These are phyloP conservation scores for Linnaemya vulpina DNA, from an alignment of 2,888 invertebrate species.

Conservation along the genomic window DNA sequence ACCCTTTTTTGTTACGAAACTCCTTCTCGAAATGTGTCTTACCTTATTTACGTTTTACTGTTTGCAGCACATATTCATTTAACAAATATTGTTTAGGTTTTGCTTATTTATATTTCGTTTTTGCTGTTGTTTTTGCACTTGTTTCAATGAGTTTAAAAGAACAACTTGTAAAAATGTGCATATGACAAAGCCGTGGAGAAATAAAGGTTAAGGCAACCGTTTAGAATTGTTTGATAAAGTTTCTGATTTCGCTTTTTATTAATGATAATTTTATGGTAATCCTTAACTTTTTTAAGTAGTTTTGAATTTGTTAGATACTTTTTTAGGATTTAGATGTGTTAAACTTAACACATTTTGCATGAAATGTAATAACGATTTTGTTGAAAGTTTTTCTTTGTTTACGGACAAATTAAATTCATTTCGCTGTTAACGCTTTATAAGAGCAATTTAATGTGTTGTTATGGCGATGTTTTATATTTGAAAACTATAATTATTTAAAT, in stretches of 20 bases:
- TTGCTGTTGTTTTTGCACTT: neutral
- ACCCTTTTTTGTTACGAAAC: neutral
- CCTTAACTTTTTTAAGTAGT: neutral
- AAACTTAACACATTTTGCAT: slow-evolving; percentile 22
- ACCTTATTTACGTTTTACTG: neutral
- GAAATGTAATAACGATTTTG: neutral
- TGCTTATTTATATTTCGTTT: neutral
- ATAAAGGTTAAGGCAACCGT: slow-evolving; percentile 45
- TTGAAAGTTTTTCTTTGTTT: neutral
- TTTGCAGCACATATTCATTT: neutral
- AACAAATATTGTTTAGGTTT: slow-evolving; percentile 26
- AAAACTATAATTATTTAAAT: too few relatives aligned
- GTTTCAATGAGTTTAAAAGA: slow-evolving; percentile 42
- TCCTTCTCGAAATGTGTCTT: neutral
- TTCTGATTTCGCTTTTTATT: slow-evolving; percentile 23
- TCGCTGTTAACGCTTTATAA: neutral
- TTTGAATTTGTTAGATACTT: slow-evolving; percentile 20
- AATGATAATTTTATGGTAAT: slow-evolving; percentile 50
- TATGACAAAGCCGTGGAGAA: slow-evolving; percentile 39
- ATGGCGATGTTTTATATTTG: too few relatives aligned
- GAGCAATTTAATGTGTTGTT: too few relatives aligned
- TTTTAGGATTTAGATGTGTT: slow-evolving; percentile 11
- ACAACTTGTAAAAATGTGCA: slow-evolving; percentile 11
- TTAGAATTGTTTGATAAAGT: slow-evolving; percentile 37
- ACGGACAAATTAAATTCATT: neutral